Base-by-base conservation (phyloP, 2,797 vertebrate genomes). In the Spea hammondii region DNA sequence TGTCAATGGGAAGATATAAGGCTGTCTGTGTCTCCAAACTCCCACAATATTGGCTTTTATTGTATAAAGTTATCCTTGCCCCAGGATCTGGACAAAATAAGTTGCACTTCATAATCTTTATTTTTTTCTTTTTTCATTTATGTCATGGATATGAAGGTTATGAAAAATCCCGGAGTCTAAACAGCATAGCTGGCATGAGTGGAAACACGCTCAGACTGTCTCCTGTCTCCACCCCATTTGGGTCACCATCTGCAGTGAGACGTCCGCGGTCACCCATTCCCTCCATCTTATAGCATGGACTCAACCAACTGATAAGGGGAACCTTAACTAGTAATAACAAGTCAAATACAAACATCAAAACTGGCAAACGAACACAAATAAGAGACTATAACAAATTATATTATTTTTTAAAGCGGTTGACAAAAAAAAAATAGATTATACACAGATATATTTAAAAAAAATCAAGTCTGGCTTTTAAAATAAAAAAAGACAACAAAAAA, bases 161-260 rank as follows among this genome's bases (percentile, higher is more conserved):
- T 47, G 95, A 97, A 88, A 97, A 96, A 91, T 97, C 96, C 87
- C 94, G 91, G 87, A 97, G 96, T 88, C 91, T 97, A 81, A 95
- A 88, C 91, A 97, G 95, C 91, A 95, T 97, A 91, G 94, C 95
- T 67, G 94, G 95, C 87, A 93, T 95, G 90, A 92, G 92, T 3
- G 94, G 93, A 87, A 94, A 94, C 46, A 91, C 93, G 8, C 88
- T 96, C 84, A 92, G 94, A 84, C 93, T 97, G 49, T 91, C 94
- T 82, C 95, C 95, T 76, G 93, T 95, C 85, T 93, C 93, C 82
- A 87, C 94, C 0, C 92, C 94, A 64, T 95, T 90, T 81, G 94
- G 94, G 89, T 93, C 91, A 81, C 95, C 93, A 71, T 91, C 95
- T 86, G 86, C 94, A 72, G 88, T 94, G 4, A 94, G 93, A 85